Conservation (phyloP, 2,113 vertebrate species). For the Notechis scutatus region DNA sequence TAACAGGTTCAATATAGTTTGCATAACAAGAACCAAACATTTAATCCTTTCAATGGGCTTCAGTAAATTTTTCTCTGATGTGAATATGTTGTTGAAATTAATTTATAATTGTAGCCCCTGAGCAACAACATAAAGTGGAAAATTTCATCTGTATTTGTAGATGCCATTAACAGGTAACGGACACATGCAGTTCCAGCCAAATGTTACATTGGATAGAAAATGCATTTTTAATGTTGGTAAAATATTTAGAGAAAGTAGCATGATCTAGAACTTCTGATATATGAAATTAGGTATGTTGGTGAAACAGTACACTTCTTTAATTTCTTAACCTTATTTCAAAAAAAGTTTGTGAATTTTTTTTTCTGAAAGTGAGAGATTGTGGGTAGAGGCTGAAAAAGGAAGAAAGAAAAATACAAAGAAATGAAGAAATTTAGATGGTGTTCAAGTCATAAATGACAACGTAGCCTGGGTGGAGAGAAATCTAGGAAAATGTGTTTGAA, state of each 20-base stretch:
- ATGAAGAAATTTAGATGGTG: not conserved
- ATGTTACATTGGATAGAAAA: not conserved
- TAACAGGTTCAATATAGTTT: not conserved
- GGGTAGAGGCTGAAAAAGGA: not conserved
- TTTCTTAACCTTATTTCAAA: not conserved
- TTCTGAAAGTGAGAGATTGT: not conserved
- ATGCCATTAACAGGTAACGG: not conserved
- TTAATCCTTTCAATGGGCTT: not conserved
- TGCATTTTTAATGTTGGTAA: not conserved
- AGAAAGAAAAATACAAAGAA: not conserved
- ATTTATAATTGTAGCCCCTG: not conserved
- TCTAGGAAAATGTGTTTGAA: not conserved
- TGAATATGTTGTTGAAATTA: not conserved
- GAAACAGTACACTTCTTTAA: not conserved
- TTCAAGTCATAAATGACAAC: not conserved
- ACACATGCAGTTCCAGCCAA: not conserved
- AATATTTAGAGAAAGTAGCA: not conserved
- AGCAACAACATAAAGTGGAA: not conserved
- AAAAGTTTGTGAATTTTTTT: not conserved
- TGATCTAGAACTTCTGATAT: not conserved
- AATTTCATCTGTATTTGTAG: not conserved
- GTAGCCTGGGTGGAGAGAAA: not conserved
- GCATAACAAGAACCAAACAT: not conserved
- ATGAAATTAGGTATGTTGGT: not conserved
- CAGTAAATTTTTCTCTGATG: not conserved